phyloP scores from a whole-genome alignment of 2,888 invertebrate genomes.

The Cremastinae sp. region DNA sequence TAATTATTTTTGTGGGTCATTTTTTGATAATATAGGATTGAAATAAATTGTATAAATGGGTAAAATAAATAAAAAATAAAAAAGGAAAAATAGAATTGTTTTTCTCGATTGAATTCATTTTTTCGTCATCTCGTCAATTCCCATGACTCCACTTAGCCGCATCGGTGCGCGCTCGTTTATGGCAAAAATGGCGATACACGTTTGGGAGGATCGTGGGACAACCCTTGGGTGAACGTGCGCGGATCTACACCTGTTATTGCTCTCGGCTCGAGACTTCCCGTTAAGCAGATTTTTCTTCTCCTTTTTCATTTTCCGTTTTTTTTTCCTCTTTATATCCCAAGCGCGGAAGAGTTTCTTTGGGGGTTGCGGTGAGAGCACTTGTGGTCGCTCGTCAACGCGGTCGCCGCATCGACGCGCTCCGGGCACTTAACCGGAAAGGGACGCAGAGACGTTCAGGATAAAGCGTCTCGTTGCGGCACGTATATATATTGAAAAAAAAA shows the following conservation, averaged over 20 bases:
- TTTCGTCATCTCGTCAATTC: conserved; percentile 15
- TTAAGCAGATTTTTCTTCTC: conserved; percentile 14
- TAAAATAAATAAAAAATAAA: background rate
- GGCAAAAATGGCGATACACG: conserved; percentile 28
- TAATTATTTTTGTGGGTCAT: too few relatives aligned
- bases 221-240: conserved; percentile 20
- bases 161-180: conserved; percentile 28
- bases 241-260: conserved; percentile 46
- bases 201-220: conserved; percentile 26
- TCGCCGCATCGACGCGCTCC: conserved; percentile 36
- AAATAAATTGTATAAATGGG: background rate
- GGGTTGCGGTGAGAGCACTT: conserved; percentile 43
- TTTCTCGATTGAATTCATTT: background rate
- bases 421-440: conserved; percentile 53
- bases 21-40: too few relatives aligned
- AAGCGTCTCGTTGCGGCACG: conserved; percentile 58
- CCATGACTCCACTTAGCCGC: conserved; percentile 28
- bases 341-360: conserved; percentile 36
- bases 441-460: conserved; percentile 47
- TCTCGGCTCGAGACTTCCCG: conserved; percentile 45
- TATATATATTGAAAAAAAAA: conserved; percentile 56
- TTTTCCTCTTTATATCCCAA: background rate
- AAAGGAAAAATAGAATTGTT: too few relatives aligned
- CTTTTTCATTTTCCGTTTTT: conserved; percentile 3
- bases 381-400: conserved; percentile 52